These are phyloP conservation scores for Rhodophaea formosa DNA, from an alignment of 2,888 invertebrate species.

Conservation along the genomic window DNA sequence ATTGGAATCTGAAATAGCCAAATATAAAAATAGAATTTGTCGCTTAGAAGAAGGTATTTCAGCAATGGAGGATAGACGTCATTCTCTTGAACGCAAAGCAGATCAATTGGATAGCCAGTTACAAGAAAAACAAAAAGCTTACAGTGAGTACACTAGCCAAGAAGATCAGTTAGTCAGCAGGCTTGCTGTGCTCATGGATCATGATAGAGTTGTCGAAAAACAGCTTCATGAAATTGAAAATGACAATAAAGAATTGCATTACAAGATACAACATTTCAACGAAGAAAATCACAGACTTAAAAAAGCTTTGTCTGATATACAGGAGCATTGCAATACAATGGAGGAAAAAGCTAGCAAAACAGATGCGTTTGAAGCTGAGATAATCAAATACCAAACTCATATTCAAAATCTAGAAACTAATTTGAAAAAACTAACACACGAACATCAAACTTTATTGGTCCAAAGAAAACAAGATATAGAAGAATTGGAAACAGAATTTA, in stretches of 20 bases:
- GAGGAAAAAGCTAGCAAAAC: conserved; percentile 58
- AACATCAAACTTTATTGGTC: conserved; percentile 60
- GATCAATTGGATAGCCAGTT: conserved; percentile 83
- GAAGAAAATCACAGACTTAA: conserved; percentile 77
- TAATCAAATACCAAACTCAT: conserved; percentile 56
- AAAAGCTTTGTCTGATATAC: conserved; percentile 63
- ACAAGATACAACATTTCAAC: conserved; percentile 75
- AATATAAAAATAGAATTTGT: conserved; percentile 83
- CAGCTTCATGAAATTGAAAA: conserved; percentile 81
- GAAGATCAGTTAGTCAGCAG: conserved; percentile 84
- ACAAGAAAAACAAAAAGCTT: conserved; percentile 80
- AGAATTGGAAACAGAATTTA: conserved; percentile 70
- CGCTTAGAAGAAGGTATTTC: conserved; percentile 85
- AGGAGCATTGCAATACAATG: conserved; percentile 60
- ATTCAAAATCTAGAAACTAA: conserved; percentile 68
- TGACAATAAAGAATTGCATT: conserved; percentile 78
- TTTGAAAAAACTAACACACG: conserved; percentile 54
- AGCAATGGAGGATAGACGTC: conserved; percentile 81
- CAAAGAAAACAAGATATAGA: conserved; percentile 70
- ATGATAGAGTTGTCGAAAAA: conserved; percentile 83
- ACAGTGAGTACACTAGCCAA: conserved; percentile 81
- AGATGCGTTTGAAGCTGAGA: conserved; percentile 53
- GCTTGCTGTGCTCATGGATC: conserved; percentile 81
- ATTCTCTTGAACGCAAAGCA: conserved; percentile 82
- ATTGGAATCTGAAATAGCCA: conserved; percentile 84